Percentiles rank a stretch among this genome's conserved stretches.
Evolutionary conservation across 2,797 vertebrate species (phyloP).

Genomic region (Chanos chanos): DNA sequence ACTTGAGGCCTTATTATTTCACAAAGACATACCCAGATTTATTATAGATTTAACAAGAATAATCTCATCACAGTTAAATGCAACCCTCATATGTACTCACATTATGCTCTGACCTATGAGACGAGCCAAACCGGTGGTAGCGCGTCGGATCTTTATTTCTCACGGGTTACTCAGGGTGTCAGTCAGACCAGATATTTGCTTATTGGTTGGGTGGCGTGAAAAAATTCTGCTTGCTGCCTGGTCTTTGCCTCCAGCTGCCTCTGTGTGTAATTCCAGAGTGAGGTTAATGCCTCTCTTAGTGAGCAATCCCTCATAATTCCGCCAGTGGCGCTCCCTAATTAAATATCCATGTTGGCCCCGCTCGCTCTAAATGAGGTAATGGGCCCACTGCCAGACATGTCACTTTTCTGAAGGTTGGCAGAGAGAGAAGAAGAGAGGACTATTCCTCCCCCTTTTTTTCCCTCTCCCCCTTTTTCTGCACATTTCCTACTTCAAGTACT

Average conservation of each 20-base stretch:
- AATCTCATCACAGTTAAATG: too few relatives aligned
- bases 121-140: too few relatives aligned
- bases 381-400: slow-evolving; percentile 4
- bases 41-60: too few relatives aligned
- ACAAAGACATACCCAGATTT: too few relatives aligned
- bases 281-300: slow-evolving; percentile 31
- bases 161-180: neutral
- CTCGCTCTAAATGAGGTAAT: slow-evolving; percentile 24
- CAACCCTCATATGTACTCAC: too few relatives aligned
- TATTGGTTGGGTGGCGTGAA: neutral
- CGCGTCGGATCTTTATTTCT: too few relatives aligned
- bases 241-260: neutral
- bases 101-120: too few relatives aligned
- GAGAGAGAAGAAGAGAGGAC: neutral
- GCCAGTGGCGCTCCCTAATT: slow-evolving; percentile 28
- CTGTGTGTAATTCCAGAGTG: slow-evolving; percentile 2
- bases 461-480: neutral
- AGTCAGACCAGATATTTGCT: slow-evolving; percentile 1
- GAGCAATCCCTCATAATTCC: slow-evolving; percentile 25
- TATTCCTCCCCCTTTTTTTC: neutral
- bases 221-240: too few relatives aligned
- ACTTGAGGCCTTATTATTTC: too few relatives aligned
- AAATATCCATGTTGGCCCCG: slow-evolving; percentile 32
- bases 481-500: too few relatives aligned
- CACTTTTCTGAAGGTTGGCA: neutral